phyloP scores from a whole-genome alignment of 2,113 vertebrate species.

The Xenopus tropicalis region UCB_Xtro_10.0 CM004444.2:24099501-24100000 shows the following conservation, averaged over 20 bases:
- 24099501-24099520: background rate
- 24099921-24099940: no score
- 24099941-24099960: no score
- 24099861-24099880: background rate
- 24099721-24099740: background rate
- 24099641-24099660: background rate
- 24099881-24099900: no score
- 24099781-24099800: background rate
- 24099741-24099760: background rate
- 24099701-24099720: background rate
- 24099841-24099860: background rate
- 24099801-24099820: background rate
- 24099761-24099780: background rate
- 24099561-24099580: background rate
- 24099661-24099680: background rate
- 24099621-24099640: background rate
- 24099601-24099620: background rate
- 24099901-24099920: no score
- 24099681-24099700: background rate
- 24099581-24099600: background rate
- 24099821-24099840: background rate
- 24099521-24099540: background rate
- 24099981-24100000: no score
- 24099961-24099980: no score
- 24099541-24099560: background rate